Conservation (phyloP, 2,797 vertebrate species). For the Clamator glandarius region DNA sequence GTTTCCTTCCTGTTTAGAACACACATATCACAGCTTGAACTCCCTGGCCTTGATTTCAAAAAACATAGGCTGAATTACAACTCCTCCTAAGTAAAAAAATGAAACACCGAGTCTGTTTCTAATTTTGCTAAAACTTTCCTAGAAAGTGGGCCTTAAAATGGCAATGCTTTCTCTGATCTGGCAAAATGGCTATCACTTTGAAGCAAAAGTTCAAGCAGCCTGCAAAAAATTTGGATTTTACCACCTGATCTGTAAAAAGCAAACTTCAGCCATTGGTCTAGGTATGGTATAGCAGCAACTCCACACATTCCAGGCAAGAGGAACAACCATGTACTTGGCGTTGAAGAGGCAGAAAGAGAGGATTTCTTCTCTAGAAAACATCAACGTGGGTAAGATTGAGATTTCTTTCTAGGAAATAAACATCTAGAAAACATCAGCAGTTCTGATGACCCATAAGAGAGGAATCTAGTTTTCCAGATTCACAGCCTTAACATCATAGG, state of each 20-base stretch:
- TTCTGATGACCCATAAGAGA: background rate
- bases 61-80: background rate
- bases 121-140: background rate
- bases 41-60: background rate
- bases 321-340: background rate
- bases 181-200: background rate
- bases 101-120: background rate
- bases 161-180: background rate
- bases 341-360: background rate
- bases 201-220: background rate
- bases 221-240: rapidly evolving
- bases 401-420: too few species aligned
- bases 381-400: too few species aligned
- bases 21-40: background rate
- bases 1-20: constrained; percentile 5
- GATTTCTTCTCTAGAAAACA: background rate
- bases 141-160: background rate
- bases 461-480: background rate
- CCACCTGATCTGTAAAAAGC: background rate
- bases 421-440: background rate
- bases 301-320: background rate
- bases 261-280: background rate
- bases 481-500: background rate
- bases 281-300: background rate
- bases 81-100: background rate